These are phyloP conservation scores for Sardinella longiceps DNA, from an alignment of 2,797 vertebrate genomes.

Conservation along the genomic window DNA sequence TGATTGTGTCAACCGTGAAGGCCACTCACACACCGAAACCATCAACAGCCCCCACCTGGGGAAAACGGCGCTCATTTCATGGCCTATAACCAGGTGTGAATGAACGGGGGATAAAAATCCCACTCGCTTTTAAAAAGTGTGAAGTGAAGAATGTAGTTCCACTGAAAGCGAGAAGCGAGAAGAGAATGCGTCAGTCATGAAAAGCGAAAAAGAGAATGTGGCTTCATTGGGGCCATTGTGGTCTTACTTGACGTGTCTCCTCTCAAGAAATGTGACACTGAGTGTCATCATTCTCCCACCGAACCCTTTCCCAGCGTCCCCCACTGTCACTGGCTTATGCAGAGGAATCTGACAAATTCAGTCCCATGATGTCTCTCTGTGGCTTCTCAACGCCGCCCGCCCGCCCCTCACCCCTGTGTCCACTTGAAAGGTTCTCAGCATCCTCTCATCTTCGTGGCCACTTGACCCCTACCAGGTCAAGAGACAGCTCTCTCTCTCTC, in stretches of 20 bases:
- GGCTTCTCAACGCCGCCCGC: background rate
- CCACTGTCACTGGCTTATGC: background rate
- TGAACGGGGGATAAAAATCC: background rate
- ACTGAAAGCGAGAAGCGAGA: no score
- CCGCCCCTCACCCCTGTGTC: background rate
- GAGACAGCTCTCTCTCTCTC: background rate
- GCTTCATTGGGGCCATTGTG: no score
- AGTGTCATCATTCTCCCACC: constrained; percentile 21
- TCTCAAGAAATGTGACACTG: background rate
- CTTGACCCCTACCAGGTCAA: background rate
- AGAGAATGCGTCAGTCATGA: no score
- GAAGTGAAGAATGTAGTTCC: no score
- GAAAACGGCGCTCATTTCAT: background rate
- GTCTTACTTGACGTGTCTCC: background rate
- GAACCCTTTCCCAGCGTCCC: background rate
- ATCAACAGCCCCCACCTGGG: background rate
- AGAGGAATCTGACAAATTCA: background rate
- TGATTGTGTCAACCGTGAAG: background rate
- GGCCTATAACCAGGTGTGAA: background rate
- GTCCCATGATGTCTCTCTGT: background rate
- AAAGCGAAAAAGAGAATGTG: no score
- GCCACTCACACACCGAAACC: background rate
- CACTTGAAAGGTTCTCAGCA: background rate
- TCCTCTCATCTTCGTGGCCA: constrained; percentile 3
- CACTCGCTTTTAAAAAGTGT: background rate